Percentiles rank a stretch among this genome's conserved stretches.
Evolutionary conservation across 2,113 vertebrate genomes (phyloP).

Genomic region (Chlorodrepanis virens): DNA sequence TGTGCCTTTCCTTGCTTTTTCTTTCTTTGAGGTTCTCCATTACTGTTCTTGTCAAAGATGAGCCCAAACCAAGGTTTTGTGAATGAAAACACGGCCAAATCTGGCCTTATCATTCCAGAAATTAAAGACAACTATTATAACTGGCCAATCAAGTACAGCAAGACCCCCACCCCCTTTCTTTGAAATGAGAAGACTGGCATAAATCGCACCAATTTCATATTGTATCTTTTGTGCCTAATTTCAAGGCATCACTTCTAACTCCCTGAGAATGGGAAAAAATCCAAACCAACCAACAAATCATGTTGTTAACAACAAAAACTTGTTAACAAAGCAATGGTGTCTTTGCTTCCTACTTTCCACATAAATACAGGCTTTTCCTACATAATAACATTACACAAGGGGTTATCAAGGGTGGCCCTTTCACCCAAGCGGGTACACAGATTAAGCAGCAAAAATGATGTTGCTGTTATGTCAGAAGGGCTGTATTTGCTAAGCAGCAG

Average conservation of each 20-base stretch:
- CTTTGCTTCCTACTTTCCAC: not conserved
- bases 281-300: not conserved
- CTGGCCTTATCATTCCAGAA: not conserved
- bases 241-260: not conserved
- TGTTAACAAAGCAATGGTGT: accelerated
- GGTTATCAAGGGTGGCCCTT: not conserved
- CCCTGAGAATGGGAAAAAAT: accelerated
- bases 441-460: not conserved
- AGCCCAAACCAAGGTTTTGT: not conserved
- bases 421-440: not conserved
- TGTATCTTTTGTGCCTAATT: not conserved
- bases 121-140: not conserved
- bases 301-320: not conserved
- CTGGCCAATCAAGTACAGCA: not conserved
- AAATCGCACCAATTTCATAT: not conserved
- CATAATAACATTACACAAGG: not conserved
- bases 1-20: not conserved
- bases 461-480: not conserved
- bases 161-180: not conserved
- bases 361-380: not conserved
- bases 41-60: not conserved
- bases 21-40: not conserved
- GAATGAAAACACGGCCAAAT: not conserved
- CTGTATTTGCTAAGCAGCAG: not conserved
- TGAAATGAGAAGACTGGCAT: not conserved